phyloP scores from a whole-genome alignment of 2,888 invertebrate genomes.

The Ophion costatus region DNA sequence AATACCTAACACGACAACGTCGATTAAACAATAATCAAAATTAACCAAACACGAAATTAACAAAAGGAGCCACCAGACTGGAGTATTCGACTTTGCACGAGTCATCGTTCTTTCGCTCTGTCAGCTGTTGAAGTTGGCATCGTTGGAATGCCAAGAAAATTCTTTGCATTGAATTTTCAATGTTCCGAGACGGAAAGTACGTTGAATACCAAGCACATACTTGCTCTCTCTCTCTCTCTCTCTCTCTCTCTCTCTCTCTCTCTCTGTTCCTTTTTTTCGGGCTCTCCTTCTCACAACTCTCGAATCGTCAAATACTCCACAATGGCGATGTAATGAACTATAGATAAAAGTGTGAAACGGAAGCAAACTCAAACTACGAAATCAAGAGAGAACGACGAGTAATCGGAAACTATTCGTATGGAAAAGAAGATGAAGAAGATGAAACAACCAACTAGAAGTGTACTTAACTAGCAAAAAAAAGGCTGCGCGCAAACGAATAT shows the following conservation, averaged over 20 bases:
- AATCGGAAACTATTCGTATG: slow-evolving; percentile 52
- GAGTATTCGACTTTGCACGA: slow-evolving; percentile 75
- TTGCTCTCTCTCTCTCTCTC: background rate
- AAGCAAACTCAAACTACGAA: slow-evolving; percentile 66
- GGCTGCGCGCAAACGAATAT: slow-evolving; percentile 63
- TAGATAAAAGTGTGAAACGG: slow-evolving; percentile 60
- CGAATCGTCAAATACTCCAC: slow-evolving; percentile 77
- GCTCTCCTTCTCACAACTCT: background rate
- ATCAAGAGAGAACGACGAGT: slow-evolving; percentile 38
- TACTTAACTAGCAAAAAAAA: slow-evolving; percentile 67
- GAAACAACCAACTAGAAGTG: slow-evolving; percentile 49
- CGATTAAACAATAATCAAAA: slow-evolving; percentile 77
- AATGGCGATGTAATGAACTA: slow-evolving; percentile 65
- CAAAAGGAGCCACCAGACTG: slow-evolving; percentile 74
- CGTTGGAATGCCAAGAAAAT: background rate
- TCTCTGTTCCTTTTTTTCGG: background rate
- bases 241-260: background rate
- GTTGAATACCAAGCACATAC: background rate
- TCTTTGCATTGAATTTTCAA: background rate
- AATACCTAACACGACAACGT: slow-evolving; percentile 81
- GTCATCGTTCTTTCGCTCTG: background rate
- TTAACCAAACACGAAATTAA: slow-evolving; percentile 58
- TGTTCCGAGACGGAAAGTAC: background rate
- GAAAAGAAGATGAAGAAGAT: slow-evolving; percentile 58
- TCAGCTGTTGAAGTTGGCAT: background rate